phyloP scores from a whole-genome alignment of 2,797 vertebrate species.

The Hylomyscus alleni region DNA sequence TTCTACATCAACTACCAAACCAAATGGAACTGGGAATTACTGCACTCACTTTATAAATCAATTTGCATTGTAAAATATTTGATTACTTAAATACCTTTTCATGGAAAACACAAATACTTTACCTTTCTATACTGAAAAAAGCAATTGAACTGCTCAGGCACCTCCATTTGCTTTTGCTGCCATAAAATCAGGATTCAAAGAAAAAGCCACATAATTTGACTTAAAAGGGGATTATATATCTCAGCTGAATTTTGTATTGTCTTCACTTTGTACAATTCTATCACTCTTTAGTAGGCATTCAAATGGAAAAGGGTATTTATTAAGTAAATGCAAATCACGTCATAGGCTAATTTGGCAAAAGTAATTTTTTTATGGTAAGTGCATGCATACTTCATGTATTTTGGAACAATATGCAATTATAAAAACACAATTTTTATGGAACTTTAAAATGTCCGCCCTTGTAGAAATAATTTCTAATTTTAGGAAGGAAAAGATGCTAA shows the following conservation, averaged over 20 bases:
- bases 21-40: background rate
- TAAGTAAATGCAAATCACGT: constrained; percentile 45
- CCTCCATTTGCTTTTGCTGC: constrained; percentile 49
- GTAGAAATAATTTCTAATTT: constrained; percentile 50
- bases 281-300: constrained; percentile 60
- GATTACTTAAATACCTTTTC: constrained; percentile 42
- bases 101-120: background rate
- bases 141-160: background rate
- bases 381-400: background rate
- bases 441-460: background rate
- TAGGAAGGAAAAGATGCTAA: constrained; percentile 31
- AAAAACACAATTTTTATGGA: constrained; percentile 51
- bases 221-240: constrained; percentile 61
- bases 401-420: constrained; percentile 13
- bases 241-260: constrained; percentile 45
- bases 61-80: constrained; percentile 40
- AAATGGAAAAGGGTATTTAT: constrained; percentile 70
- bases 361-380: constrained; percentile 63
- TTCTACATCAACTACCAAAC: background rate
- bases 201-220: constrained; percentile 55
- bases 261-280: constrained; percentile 19
- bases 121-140: constrained; percentile 48
- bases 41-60: background rate
- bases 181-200: constrained; percentile 41
- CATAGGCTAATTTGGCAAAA: constrained; percentile 59